A percentile compares a stretch with the other conserved stretches of the same genome.
These are phyloP conservation scores for Gymnorhina tibicen DNA, from an alignment of 2,113 vertebrate species.

Conservation along the genomic window DNA sequence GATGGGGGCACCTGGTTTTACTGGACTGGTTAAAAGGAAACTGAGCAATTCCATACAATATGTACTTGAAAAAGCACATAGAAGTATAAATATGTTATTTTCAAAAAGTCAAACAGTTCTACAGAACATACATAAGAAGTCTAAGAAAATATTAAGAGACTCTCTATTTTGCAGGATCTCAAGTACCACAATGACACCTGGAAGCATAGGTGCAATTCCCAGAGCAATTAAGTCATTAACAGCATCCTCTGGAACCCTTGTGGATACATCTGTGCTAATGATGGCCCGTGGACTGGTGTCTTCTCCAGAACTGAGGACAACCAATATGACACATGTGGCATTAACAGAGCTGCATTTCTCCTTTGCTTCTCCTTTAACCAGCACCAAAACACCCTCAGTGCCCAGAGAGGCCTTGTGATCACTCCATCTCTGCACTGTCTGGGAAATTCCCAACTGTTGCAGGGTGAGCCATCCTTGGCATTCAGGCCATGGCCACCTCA, in stretches of 20 bases:
- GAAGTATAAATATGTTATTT: neutral
- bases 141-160: neutral
- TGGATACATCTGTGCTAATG: neutral
- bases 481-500: neutral
- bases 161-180: neutral
- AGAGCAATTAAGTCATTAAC: neutral
- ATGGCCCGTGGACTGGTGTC: too few relatives aligned
- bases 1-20: neutral
- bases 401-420: neutral
- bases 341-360: neutral
- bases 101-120: neutral
- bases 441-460: neutral
- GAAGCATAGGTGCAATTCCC: neutral
- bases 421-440: fast-evolving
- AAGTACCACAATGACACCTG: neutral
- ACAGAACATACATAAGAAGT: neutral
- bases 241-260: neutral
- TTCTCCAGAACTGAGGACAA: neutral
- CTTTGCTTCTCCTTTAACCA: neutral
- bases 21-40: neutral
- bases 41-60: neutral
- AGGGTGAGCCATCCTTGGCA: neutral
- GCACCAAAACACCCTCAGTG: neutral
- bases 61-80: neutral
- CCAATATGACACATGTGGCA: neutral